Evolutionary conservation across 2,888 invertebrate genomes (phyloP).

Genomic region (Tenthredo distinguenda): DNA sequence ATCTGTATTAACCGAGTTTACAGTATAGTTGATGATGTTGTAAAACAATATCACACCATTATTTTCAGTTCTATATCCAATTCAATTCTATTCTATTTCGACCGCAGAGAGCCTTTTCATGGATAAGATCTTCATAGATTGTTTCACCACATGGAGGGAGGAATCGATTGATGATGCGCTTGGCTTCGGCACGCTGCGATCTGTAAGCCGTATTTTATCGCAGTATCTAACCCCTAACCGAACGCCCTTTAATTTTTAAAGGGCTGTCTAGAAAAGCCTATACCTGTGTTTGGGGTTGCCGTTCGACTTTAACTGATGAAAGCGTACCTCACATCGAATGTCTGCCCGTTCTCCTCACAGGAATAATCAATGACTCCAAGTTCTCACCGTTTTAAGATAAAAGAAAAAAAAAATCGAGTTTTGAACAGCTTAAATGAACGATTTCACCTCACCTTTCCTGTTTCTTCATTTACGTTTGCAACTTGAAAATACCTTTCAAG

Average conservation of each 20-base stretch:
- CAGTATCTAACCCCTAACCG: not conserved
- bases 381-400: not conserved
- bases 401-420: not conserved
- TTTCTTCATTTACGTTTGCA: not conserved
- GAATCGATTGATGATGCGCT: slow-evolving; percentile 32
- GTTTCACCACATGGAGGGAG: not conserved
- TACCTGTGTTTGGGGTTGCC: not conserved
- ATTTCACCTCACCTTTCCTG: not conserved
- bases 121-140: slow-evolving; percentile 7
- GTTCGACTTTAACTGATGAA: slow-evolving; percentile 35
- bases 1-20: not conserved
- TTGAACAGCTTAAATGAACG: not conserved
- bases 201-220: slow-evolving; percentile 34
- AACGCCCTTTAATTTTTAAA: slow-evolving; percentile 18
- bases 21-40: too few species aligned
- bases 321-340: not conserved
- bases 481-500: not conserved
- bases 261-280: slow-evolving; percentile 11
- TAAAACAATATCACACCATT: not conserved
- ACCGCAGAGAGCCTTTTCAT: not conserved
- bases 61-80: not conserved
- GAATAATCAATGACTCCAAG: not conserved
- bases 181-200: not conserved
- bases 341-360: not conserved
- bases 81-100: not conserved